These are phyloP conservation scores for Pontoporia blainvillei DNA, from an alignment of 2,113 vertebrate genomes.

Conservation along the genomic window DNA sequence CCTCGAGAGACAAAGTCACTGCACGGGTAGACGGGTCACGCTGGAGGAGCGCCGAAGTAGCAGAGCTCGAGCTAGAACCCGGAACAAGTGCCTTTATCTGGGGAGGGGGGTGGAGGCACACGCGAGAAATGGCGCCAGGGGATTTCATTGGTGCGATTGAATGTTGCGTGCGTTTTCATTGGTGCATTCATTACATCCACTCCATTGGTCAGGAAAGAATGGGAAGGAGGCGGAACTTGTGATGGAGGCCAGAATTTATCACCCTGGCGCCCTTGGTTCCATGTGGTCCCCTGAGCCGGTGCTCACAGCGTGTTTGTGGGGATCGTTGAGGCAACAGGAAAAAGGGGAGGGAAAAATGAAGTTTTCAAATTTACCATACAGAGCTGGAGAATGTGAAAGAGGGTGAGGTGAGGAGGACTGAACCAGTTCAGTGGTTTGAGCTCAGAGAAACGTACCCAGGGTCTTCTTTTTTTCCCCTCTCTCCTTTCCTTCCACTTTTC, in stretches of 20 bases:
- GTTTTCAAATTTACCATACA: not conserved
- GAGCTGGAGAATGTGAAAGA: not conserved
- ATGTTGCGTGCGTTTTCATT: not conserved
- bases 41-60: not conserved
- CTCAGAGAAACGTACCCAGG: accelerated
- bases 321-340: not conserved
- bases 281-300: not conserved
- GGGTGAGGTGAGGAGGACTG: no score
- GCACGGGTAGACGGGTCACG: no score
- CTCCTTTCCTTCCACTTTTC: not conserved
- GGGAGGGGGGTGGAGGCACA: accelerated
- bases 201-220: not conserved
- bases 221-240: no score
- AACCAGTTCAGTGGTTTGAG: accelerated
- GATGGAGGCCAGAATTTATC: not conserved
- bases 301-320: not conserved
- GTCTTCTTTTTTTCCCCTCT: not conserved
- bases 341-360: not conserved
- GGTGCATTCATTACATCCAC: not conserved
- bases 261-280: not conserved
- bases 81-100: accelerated
- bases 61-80: accelerated
- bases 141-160: not conserved
- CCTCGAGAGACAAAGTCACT: no score
- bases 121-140: not conserved